Percentiles rank a stretch among this genome's conserved stretches.
These are phyloP conservation scores for Helobdella robusta DNA, from an alignment of 2,888 invertebrate species.

Conservation along the genomic window DNA sequence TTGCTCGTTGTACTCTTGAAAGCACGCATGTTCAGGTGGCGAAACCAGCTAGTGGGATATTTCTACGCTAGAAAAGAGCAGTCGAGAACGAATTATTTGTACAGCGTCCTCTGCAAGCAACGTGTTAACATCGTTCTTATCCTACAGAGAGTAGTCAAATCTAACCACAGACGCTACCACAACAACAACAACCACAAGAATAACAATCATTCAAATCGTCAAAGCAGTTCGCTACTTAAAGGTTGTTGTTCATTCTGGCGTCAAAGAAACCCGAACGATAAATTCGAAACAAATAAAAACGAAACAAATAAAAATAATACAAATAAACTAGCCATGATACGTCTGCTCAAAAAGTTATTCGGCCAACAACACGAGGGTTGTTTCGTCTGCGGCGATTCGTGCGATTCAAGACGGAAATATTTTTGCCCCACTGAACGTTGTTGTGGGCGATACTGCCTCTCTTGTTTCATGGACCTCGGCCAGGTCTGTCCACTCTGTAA, in stretches of 20 bases:
- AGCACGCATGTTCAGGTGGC: slow-evolving; percentile 34
- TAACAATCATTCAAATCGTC: background rate
- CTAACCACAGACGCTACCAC: slow-evolving; percentile 31
- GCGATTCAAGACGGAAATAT: slow-evolving; percentile 30
- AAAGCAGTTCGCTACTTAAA: too few species aligned
- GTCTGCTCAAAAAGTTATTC: slow-evolving; percentile 24
- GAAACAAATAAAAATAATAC: too few species aligned
- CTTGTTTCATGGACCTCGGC: slow-evolving; percentile 34
- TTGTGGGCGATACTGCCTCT: slow-evolving; percentile 33
- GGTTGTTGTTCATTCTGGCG: slow-evolving; percentile 1
- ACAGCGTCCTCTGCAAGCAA: slow-evolving; percentile 34
- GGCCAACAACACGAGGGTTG: slow-evolving; percentile 28
- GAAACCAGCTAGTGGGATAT: slow-evolving; percentile 34
- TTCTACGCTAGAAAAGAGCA: slow-evolving; percentile 37
- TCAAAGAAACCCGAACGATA: slow-evolving; percentile 10
- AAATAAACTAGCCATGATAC: slow-evolving; percentile 25
- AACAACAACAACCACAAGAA: slow-evolving; percentile 1
- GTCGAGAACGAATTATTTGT: slow-evolving; percentile 35
- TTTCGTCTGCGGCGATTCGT: slow-evolving; percentile 31
- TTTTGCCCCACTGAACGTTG: slow-evolving; percentile 34
- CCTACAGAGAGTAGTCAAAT: slow-evolving; percentile 30
- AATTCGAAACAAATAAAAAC: too few species aligned
- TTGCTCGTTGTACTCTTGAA: slow-evolving; percentile 33
- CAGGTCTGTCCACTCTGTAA: slow-evolving; percentile 34
- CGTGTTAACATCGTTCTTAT: slow-evolving; percentile 31